phyloP scores from a whole-genome alignment of 2,797 vertebrate genomes.

The Anas bahamensis region DNA sequence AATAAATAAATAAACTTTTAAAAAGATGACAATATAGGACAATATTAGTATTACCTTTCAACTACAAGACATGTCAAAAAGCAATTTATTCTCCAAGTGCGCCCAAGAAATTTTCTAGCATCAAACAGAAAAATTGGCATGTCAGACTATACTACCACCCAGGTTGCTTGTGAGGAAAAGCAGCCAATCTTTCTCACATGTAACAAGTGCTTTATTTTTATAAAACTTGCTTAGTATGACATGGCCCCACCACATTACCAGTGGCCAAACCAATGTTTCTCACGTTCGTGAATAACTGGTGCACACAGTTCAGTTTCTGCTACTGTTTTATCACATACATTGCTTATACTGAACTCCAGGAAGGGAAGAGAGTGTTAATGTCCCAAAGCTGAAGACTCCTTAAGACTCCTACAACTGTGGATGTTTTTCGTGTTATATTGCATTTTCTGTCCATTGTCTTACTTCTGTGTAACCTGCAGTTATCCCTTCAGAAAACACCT shows the following conservation, averaged over 20 bases:
- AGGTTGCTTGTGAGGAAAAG: background rate
- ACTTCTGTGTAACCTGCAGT: background rate
- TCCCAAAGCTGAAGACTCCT: background rate
- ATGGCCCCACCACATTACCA: background rate
- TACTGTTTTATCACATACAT: fast-evolving
- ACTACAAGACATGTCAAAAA: background rate
- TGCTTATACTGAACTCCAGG: background rate
- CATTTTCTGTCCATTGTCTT: background rate
- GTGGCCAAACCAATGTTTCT: background rate
- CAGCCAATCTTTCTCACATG: background rate
- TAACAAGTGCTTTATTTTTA: background rate
- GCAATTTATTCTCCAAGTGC: background rate
- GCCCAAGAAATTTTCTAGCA: background rate
- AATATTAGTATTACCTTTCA: background rate
- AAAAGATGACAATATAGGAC: background rate
- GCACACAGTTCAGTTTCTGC: background rate
- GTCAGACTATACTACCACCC: background rate
- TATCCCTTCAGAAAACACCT: background rate
- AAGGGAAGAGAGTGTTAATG: background rate
- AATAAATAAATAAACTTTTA: background rate
- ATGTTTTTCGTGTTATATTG: background rate
- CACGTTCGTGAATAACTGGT: background rate
- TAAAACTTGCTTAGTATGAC: background rate
- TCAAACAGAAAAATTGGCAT: background rate
- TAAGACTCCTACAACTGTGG: background rate